Percentiles rank a stretch among this genome's conserved stretches.
phyloP scores from a whole-genome alignment of 2,113 vertebrate genomes.

The Callipepla californica region DNA sequence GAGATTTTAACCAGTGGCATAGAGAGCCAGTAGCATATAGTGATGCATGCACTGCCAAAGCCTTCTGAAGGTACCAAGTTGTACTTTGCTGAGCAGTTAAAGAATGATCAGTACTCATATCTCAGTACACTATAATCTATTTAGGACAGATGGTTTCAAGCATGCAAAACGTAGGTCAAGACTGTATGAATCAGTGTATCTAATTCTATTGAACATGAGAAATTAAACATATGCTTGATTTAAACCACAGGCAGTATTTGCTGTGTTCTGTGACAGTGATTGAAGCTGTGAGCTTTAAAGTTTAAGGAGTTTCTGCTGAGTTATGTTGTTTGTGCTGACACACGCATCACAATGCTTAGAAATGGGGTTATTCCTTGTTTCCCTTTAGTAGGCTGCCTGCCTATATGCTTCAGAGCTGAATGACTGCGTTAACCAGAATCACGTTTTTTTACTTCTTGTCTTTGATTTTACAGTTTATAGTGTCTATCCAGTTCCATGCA shows the following conservation, averaged over 20 bases:
- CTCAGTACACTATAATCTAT: neutral
- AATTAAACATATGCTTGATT: neutral
- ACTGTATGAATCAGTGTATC: neutral
- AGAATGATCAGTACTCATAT: no score
- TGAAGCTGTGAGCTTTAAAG: neutral
- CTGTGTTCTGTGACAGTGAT: neutral
- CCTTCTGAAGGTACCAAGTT: neutral
- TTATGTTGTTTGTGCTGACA: neutral
- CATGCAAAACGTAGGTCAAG: neutral
- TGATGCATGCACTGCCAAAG: neutral
- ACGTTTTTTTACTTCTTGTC: neutral
- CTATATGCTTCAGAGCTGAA: neutral
- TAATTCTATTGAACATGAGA: neutral
- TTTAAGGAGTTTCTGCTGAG: neutral
- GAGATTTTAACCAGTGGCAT: neutral
- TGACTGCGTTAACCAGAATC: neutral
- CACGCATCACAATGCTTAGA: neutral
- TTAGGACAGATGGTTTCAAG: neutral
- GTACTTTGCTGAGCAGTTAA: neutral
- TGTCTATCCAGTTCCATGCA: neutral
- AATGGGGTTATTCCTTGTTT: neutral
- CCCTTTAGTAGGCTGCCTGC: neutral
- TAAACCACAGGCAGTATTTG: neutral
- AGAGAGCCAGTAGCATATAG: neutral
- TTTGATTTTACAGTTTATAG: neutral